Evolutionary conservation across 2,113 vertebrate genomes (phyloP).

Genomic region (Micromys minutus): DNA sequence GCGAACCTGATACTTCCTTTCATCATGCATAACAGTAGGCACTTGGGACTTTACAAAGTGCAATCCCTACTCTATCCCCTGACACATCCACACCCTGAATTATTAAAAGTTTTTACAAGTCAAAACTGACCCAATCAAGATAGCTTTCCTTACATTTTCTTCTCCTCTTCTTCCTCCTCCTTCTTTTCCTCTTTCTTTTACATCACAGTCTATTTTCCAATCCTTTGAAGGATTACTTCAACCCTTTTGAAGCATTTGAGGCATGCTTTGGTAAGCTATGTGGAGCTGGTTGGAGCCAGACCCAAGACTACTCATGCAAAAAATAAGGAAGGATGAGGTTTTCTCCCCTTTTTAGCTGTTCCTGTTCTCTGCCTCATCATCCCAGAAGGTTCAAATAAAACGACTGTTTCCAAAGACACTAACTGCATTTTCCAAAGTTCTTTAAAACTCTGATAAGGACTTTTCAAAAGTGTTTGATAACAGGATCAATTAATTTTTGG

Average conservation of each 20-base stretch:
- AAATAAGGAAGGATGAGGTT: not conserved
- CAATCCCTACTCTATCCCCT: slow-evolving; percentile 10
- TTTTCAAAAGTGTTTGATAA: not conserved
- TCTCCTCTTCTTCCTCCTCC: no score
- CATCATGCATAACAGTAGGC: slow-evolving; percentile 53
- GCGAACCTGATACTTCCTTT: not conserved
- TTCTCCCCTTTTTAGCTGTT: not conserved
- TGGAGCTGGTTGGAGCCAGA: not conserved
- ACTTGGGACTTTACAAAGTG: slow-evolving; percentile 66
- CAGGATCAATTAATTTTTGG: not conserved
- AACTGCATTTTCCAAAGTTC: not conserved
- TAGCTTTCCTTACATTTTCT: not conserved
- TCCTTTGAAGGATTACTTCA: slow-evolving; percentile 11
- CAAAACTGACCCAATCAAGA: not conserved
- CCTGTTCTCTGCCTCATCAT: no score
- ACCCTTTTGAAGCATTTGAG: not conserved
- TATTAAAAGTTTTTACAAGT: not conserved
- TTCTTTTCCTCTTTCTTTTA: not conserved
- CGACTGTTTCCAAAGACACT: not conserved
- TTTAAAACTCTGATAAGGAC: not conserved
- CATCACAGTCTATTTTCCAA: not conserved
- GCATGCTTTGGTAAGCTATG: not conserved
- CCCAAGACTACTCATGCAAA: not conserved
- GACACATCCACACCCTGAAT: slow-evolving; percentile 23
- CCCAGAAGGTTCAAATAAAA: not conserved